Evolutionary conservation across 2,113 vertebrate species (phyloP), one percentile per base, ranked within the genome.

Genomic region (Rhinoderma darwinii): DNA sequence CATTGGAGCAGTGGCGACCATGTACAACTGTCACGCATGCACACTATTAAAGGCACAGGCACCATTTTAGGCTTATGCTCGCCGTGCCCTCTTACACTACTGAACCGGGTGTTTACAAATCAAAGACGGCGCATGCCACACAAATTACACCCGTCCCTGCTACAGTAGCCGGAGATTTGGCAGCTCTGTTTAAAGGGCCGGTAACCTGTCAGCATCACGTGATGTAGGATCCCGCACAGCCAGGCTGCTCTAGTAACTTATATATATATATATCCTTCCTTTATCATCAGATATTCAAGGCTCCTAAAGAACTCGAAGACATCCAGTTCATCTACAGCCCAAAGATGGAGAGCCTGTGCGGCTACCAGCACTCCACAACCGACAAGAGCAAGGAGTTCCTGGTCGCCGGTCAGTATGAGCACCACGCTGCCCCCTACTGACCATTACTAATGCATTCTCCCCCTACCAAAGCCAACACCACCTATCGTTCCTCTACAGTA

Each of bases 271-370:
- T 44, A 0, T 22, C 7, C 25, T 6, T 78, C 11, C 25, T 47
- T 68, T 70, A 18, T 37, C 35, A 27, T 54, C 89, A 94, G 93
- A 89, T 92, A 43, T 91, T 90, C 82, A 94, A 94, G 89, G 91
- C 90, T 0, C 89, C 90, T 6, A 50, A 75, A 0, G 27, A 82
- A 11, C 10, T 88, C 32, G 83, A 85, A 15, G 59, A 90, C 54
- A 11, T 89, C 30, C 88, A 54, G 61, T 91, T 90, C 20, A 30
- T 92, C 56, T 78, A 92, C 88, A 93, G 91, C 22, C 89, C 91
- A 0, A n/a, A 75, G n/a, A 68, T 82, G 66, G 93, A 92, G 43
- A 92, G 89, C 18, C 0, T 93, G 86, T 94, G 93, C 2, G 92
- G 93, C 5, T 93, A 93, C 27, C n/a, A 61, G 2, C 90, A 91